These are phyloP conservation scores for Rutilus rutilus DNA, from an alignment of 2,113 vertebrate genomes.

Conservation along the genomic window DNA sequence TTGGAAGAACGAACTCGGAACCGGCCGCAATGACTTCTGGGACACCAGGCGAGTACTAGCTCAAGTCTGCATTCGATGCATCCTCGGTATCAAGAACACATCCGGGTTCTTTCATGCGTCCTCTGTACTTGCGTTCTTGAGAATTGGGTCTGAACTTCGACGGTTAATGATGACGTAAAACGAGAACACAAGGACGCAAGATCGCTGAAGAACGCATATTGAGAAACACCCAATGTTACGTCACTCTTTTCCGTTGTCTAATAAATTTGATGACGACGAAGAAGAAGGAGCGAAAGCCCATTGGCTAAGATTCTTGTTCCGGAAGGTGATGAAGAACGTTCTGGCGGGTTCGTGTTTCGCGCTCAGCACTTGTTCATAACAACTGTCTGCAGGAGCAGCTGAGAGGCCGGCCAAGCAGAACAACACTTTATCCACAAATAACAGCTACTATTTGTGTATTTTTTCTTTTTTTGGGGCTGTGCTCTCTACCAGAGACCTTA, in stretches of 20 bases:
- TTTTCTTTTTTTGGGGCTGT: background rate
- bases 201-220: too few species aligned
- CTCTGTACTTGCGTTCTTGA: too few species aligned
- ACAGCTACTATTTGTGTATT: background rate
- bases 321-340: background rate
- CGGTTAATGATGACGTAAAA: too few species aligned
- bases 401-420: background rate
- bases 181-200: too few species aligned
- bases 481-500: constrained; percentile 26
- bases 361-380: background rate
- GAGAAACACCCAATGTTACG: too few species aligned
- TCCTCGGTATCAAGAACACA: too few species aligned
- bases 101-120: too few species aligned
- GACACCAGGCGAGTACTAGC: too few species aligned
- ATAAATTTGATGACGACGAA: background rate
- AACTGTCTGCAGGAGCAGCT: background rate
- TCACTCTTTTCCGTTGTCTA: background rate
- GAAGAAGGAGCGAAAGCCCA: constrained; percentile 15
- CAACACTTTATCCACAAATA: background rate
- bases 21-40: too few species aligned
- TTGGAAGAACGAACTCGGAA: too few species aligned
- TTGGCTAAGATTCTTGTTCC: background rate
- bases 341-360: background rate
- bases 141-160: too few species aligned
- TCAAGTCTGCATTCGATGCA: too few species aligned